Evolutionary conservation across 1,140 invertebrate genomes (phyloP), one percentile per base, ranked within the genome.

Genomic region (Limonius californicus): DNA sequence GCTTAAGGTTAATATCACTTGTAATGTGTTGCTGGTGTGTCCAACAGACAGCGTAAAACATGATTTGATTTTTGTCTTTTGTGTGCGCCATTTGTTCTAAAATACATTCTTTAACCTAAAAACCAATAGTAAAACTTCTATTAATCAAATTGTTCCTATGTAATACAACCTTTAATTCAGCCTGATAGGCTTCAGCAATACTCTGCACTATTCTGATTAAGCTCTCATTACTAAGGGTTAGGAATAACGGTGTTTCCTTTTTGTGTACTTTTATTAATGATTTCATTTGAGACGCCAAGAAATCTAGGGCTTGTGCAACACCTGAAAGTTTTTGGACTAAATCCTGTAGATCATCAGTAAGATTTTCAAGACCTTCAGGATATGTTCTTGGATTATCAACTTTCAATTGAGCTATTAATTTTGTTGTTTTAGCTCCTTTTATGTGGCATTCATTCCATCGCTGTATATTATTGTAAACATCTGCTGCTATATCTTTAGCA

Each of bases 381-480:
- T 39, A n/a, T 12, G 64, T 63, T 43, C 54, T 15, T 1, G 70
- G 58, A 32, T 60, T 58, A 59, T 69, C 55, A 27, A 62, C 42
- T 66, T 74, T 74, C 23, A 72, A 23, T 14, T 54, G 23, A 32
- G 68, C 67, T 30, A 76, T 74, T 61, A 72, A 54, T 66, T 72
- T 72, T 9, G 75, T 67, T 58, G 73, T 59, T 14, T 54, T 54
- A 14, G 69, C 69, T 7, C 75, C 75, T 57, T 67, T 63, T n/a
- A 76, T 70, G 54, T 77, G 74, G 32, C 61, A 54, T 20, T 66
- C 60, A 60, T 76, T 77, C 75, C 75, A 77, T 61, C 64, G 65
- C 65, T 77, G 75, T 21, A 77, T 75, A 63, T 65, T 71, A 65
- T 75, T 77, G 50, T 75, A 72, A 23, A 76, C 35, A 66, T 77